Evolutionary conservation across 2,888 invertebrate species (phyloP).

Genomic region (Sarcophaga rosellei): DNA sequence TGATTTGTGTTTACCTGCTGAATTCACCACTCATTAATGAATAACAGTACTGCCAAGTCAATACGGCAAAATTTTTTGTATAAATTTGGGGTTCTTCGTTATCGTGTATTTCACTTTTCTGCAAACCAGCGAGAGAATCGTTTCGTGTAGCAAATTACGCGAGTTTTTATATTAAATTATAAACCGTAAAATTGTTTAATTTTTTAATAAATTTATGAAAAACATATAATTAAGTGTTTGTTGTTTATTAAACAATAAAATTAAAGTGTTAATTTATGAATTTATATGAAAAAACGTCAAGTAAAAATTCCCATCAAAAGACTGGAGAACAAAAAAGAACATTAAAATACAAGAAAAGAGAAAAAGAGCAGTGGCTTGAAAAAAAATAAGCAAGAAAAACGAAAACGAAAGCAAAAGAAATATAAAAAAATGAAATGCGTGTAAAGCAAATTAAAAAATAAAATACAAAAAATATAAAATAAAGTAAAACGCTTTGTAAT

Average conservation of each 20-base stretch:
- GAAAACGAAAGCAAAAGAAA: conserved; percentile 26
- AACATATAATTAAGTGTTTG: conserved; percentile 32
- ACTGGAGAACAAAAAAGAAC: conserved; percentile 53
- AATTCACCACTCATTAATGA: not conserved
- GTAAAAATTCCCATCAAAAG: conserved; percentile 48
- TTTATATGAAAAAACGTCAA: conserved; percentile 47
- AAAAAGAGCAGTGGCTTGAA: conserved; percentile 45
- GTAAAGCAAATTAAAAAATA: conserved; percentile 43
- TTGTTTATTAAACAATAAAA: conserved; percentile 28
- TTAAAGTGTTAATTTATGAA: conserved; percentile 48
- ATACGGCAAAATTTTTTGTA: not conserved
- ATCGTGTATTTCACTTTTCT: conserved; percentile 58
- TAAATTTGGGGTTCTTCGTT: conserved; percentile 47
- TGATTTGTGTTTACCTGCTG: not conserved
- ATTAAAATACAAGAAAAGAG: conserved; percentile 29
- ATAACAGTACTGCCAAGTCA: conserved; percentile 37
- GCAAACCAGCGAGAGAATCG: conserved; percentile 46
- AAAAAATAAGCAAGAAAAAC: conserved; percentile 33
- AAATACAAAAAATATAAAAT: conserved; percentile 33
- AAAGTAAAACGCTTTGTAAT: conserved; percentile 62
- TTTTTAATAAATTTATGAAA: conserved; percentile 48
- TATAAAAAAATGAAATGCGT: conserved; percentile 56
- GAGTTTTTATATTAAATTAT: conserved; percentile 56
- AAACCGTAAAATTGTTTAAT: conserved; percentile 33
- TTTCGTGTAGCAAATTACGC: conserved; percentile 57